Evolutionary conservation across 2,113 vertebrate species (phyloP), one percentile per base, ranked within the genome.

Genomic region (Istiophorus platypterus): DNA sequence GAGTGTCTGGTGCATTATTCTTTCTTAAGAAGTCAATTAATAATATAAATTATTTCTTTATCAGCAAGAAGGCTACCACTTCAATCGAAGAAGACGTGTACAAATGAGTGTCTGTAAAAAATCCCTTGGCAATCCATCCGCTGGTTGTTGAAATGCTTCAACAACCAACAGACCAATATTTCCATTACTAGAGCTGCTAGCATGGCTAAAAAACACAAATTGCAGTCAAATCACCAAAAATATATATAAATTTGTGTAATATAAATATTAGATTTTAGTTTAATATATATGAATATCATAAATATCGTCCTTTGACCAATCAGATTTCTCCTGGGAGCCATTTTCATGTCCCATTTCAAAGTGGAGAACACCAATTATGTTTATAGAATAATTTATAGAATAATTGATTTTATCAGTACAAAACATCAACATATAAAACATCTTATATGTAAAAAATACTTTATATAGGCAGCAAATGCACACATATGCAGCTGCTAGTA

Each of bases 1-100:
- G 67, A 72, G 70, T 75, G 51, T 64, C 17, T 71, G 34, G 67
- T 24, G 57, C 8, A 65, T 4, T 61, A 27, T 31, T 68, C 42
- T 74, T 76, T 63, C 29, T 14, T 12, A 24, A 29, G 10, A 24
- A 24, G 13, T 61, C n/a, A 72, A 64, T 52, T 41, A 8, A 20
- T 64, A 7, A 49, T 11, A 54, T 26, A 8, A 45, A 71, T 29
- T 67, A 1, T 56, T 11, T 29, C 11, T 20, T 59, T 1, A 45
- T 22, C 11, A 24, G 24, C 34, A 58, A 67, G 13, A 47, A 20
- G n/a, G 17, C 49, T 13, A 13, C 18, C 22, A 64, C n/a, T 39
- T 29, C 6, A 0, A 7, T 1, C 20, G 3, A 29, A 22, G 34
- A 15, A 3, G 34, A 26, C 5, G 2, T 34, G 34, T 7, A 29